Evolutionary conservation across 2,113 vertebrate genomes (phyloP), one percentile per base, ranked within the genome.

Genomic region (Hypocryptadius cinnamomeus): DNA sequence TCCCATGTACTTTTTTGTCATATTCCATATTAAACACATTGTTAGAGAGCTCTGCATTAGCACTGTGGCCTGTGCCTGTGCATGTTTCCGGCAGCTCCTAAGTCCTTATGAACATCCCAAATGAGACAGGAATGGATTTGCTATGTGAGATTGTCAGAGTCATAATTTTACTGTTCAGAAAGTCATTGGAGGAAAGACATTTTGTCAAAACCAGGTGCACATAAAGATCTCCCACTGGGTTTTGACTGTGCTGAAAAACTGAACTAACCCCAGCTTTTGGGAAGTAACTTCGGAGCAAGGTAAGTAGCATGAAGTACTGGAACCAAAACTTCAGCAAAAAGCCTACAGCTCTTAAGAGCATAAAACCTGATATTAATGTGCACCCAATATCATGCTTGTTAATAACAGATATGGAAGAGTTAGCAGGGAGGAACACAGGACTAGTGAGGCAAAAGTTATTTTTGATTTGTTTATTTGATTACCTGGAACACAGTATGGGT

Each of bases 21-120:
- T 18, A 37, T 4, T 21, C 13, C 17, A 8, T 68, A 53, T 40
- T 65, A 65, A 92, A 79, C 13, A 37, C 10, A 17, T 20, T 16
- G 20, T 31, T 44, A 64, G 33, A 63, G 30, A 64, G 5, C 44
- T 83, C 68, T 88, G 12, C 15, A 12, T n/a, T 50, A 25, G 19
- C 45, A 5, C 19, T 61, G 37, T 53, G 31, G 21, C 31, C 13
- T 33, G 17, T 45, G 28, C 42, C 25, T 56, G 30, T 40, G 18
- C 13, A 9, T 8, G 5, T 21, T 66, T 51, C 33, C 15, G 2
- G 28, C 33, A 27, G 23, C 18, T 66, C 53, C 7, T 28, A 45
- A 77, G 17, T 57, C 20, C 77, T 88, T 65, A 31, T 0, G 3
- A 70, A 18, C 1, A 2, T 13, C 61, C 35, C 2, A 2, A 74